phyloP scores from a whole-genome alignment of 1,140 invertebrate species.

The Drosophila funebris region DNA sequence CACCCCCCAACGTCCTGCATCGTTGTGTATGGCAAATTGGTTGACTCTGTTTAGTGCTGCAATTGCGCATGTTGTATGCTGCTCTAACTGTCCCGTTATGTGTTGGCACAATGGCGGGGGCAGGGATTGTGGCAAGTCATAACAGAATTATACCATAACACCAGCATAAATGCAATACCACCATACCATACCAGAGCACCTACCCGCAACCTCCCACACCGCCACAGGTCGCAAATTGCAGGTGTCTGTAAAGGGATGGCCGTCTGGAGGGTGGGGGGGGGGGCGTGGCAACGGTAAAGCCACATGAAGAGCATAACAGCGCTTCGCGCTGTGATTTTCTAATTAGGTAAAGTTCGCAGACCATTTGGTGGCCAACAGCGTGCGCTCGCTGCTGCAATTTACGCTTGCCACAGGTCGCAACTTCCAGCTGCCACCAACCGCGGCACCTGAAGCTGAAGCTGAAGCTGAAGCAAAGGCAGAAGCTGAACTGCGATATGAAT shows the following conservation, averaged over 20 bases:
- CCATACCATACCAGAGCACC: not conserved
- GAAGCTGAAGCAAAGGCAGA: not conserved
- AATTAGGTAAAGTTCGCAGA: conserved; percentile 68
- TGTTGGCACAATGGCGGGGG: not conserved
- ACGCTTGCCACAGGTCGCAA: conserved; percentile 46
- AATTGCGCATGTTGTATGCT: conserved; percentile 3
- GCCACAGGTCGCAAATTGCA: not conserved
- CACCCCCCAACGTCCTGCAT: not conserved
- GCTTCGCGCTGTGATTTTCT: conserved; percentile 71
- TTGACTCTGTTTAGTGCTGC: conserved; percentile 25
- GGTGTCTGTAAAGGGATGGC: not conserved
- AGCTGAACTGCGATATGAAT: conserved; percentile 14
- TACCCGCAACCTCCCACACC: not conserved
- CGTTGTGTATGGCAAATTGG: conserved; percentile 31
- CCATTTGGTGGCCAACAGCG: conserved; percentile 62
- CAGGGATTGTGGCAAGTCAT: conserved; percentile 15
- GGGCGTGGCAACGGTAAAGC: conserved; percentile 13
- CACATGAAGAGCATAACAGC: conserved; percentile 41
- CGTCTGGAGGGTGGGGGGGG: not conserved
- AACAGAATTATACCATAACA: conserved; percentile 43
- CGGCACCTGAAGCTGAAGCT: not conserved
- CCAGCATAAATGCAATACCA: conserved; percentile 25
- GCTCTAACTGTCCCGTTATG: not conserved
- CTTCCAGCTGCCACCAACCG: not conserved
- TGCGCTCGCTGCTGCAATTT: conserved; percentile 57